These are phyloP conservation scores for Hypomecis atomaria DNA, from an alignment of 2,888 invertebrate genomes.

Conservation along the genomic window DNA sequence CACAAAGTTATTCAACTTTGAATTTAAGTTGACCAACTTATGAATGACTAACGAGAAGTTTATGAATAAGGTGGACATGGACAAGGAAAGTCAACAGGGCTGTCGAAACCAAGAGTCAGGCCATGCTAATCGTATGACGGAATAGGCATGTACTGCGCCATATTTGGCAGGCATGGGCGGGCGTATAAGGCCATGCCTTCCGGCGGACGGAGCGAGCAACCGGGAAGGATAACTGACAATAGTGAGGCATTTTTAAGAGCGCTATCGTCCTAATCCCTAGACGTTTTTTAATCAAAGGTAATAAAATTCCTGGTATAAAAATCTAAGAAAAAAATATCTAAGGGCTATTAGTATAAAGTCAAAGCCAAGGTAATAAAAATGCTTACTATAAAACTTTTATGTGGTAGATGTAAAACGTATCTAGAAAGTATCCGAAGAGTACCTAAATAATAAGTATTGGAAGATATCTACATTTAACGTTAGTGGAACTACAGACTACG, in stretches of 20 bases:
- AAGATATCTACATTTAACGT: too few relatives aligned
- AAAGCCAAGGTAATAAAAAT: too few relatives aligned
- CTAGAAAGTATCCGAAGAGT: too few relatives aligned
- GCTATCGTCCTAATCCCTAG: neutral
- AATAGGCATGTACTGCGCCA: constrained; percentile 30
- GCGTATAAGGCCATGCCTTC: constrained; percentile 39
- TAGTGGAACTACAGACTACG: too few relatives aligned
- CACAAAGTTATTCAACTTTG: too few relatives aligned
- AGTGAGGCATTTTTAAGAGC: constrained; percentile 27
- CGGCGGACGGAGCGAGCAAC: constrained; percentile 41
- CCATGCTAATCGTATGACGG: constrained; percentile 35
- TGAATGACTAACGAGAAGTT: neutral
- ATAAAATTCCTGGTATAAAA: neutral
- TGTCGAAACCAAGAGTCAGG: constrained; percentile 40
- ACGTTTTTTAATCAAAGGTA: neutral
- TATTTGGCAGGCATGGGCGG: constrained; percentile 38
- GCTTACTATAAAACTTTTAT: too few relatives aligned
- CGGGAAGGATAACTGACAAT: constrained; percentile 25
- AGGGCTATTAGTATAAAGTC: too few relatives aligned
- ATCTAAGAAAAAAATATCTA: too few relatives aligned
- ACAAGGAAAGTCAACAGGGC: constrained; percentile 35
- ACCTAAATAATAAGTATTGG: too few relatives aligned
- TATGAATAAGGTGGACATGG: neutral
- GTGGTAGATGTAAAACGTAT: too few relatives aligned
- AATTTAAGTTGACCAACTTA: neutral